A percentile compares a stretch with the other conserved stretches of the same genome.
Evolutionary conservation across 2,113 vertebrate genomes (phyloP).

Genomic region (Ciconia stormi): DNA sequence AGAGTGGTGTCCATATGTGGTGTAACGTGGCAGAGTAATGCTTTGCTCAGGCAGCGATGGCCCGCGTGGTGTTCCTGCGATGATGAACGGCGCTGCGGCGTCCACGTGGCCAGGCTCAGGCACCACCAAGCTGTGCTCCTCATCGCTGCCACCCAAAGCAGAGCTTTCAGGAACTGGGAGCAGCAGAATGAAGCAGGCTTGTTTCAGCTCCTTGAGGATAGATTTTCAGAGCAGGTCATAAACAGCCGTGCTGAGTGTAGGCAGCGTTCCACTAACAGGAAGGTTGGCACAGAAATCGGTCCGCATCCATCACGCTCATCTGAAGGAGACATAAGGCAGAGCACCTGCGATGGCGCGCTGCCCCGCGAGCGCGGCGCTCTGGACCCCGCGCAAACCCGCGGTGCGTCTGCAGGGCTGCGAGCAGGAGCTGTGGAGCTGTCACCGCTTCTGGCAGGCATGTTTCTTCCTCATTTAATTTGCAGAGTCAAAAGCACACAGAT

Average conservation of each 20-base stretch:
- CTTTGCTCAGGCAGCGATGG: neutral
- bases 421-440: neutral
- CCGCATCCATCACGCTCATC: accelerated
- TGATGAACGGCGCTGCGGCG: too few species aligned
- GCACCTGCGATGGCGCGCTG: neutral
- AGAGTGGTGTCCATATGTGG: neutral
- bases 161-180: neutral
- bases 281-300: neutral
- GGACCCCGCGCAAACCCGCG: accelerated
- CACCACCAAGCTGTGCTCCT: neutral
- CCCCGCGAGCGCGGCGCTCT: accelerated
- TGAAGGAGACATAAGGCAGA: neutral
- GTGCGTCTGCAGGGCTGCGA: accelerated
- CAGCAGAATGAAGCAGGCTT: neutral
- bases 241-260: neutral
- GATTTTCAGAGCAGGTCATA: neutral
- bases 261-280: neutral
- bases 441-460: accelerated
- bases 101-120: neutral
- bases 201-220: neutral
- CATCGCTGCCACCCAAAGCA: too few species aligned
- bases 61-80: accelerated
- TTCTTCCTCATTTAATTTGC: neutral
- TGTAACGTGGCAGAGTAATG: too few species aligned
- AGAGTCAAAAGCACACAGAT: neutral